phyloP scores from a whole-genome alignment of 2,113 vertebrate species.

The Hemicordylus capensis region DNA sequence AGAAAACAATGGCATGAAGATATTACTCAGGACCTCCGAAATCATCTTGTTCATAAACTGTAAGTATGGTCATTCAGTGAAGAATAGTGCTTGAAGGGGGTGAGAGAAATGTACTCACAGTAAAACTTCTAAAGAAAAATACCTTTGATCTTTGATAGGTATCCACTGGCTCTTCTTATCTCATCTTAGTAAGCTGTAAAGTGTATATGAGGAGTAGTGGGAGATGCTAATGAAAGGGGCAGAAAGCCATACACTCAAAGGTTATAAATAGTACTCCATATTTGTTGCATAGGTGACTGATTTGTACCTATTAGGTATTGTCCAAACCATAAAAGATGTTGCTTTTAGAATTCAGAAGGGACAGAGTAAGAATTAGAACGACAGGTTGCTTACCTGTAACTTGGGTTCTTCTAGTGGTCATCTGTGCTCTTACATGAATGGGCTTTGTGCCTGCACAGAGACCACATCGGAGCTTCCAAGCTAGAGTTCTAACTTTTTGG shows the following conservation, averaged over 20 bases:
- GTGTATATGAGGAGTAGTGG: too few relatives aligned
- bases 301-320: too few relatives aligned
- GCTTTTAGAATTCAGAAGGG: not conserved
- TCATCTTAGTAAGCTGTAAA: too few relatives aligned
- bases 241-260: not conserved
- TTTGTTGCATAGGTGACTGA: not conserved
- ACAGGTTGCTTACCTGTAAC: too few relatives aligned
- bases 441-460: too few relatives aligned
- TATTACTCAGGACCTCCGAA: conserved; percentile 95
- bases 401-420: too few relatives aligned
- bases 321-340: not conserved
- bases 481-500: too few relatives aligned
- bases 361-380: too few relatives aligned
- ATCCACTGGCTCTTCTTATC: not conserved
- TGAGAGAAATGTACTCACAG: too few relatives aligned
- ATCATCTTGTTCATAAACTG: conserved; percentile 96
- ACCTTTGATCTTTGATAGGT: not conserved
- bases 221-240: not conserved
- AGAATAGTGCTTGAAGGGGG: too few relatives aligned
- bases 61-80: conserved; percentile 72
- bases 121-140: not conserved
- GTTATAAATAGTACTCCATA: not conserved
- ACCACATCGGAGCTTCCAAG: too few relatives aligned
- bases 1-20: conserved; percentile 96
- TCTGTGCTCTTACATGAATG: too few relatives aligned